A percentile compares a stretch with the other conserved stretches of the same genome.
phyloP scores from a whole-genome alignment of 2,888 invertebrate genomes.

The Eupsilia transversa region DNA sequence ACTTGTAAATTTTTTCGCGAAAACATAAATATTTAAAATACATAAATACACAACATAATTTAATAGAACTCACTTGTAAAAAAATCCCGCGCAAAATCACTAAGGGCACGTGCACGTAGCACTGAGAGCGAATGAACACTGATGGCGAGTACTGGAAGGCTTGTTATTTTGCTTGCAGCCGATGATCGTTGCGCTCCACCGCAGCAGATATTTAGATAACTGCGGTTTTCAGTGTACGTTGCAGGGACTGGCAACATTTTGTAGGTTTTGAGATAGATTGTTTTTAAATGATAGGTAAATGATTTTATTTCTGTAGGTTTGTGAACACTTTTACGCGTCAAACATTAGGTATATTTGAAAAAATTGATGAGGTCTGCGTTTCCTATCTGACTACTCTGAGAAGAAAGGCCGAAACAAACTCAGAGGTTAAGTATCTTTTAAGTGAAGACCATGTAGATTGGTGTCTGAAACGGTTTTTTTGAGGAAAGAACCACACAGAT shows the following conservation, averaged over 20 bases:
- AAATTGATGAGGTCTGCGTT: too few relatives aligned
- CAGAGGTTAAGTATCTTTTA: too few relatives aligned
- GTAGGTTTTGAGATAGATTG: not conserved
- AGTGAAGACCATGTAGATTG: too few relatives aligned
- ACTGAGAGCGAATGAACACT: conserved; percentile 72
- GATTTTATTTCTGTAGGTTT: too few relatives aligned
- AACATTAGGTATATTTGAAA: too few relatives aligned
- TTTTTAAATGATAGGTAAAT: too few relatives aligned
- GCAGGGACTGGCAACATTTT: conserved; percentile 72
- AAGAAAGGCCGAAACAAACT: too few relatives aligned
- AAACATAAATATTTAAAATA: conserved; percentile 32
- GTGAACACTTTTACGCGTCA: too few relatives aligned
- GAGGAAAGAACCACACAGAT: too few relatives aligned
- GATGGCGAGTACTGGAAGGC: conserved; percentile 58
- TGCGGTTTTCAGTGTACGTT: conserved; percentile 72
- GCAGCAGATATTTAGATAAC: conserved; percentile 63
- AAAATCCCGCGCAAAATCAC: conserved; percentile 61
- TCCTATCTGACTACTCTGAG: too few relatives aligned
- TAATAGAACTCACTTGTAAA: conserved; percentile 68
- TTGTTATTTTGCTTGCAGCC: conserved; percentile 73
- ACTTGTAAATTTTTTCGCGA: conserved; percentile 20
- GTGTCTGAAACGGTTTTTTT: too few relatives aligned
- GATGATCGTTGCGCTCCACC: conserved; percentile 64
- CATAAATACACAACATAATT: too few relatives aligned
- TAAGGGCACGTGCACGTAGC: conserved; percentile 68